These are phyloP conservation scores for Patella caerulea DNA, from an alignment of 2,888 invertebrate genomes.

Conservation along the genomic window DNA sequence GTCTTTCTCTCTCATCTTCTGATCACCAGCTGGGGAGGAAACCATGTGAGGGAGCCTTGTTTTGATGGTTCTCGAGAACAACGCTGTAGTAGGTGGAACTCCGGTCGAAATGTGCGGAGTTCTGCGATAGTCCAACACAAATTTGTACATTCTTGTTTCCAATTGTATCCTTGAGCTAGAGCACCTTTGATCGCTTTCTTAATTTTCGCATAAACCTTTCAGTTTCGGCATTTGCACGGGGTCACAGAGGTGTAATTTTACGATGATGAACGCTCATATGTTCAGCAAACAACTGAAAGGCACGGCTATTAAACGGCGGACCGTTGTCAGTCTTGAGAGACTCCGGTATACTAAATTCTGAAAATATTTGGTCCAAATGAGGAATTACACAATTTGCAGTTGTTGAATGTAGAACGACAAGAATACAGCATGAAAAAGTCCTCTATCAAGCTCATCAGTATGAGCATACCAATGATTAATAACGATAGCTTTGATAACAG, in stretches of 20 bases:
- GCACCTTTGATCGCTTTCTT: slow-evolving; percentile 15
- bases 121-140: slow-evolving; percentile 10
- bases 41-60: not conserved
- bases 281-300: not conserved
- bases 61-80: not conserved
- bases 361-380: slow-evolving; percentile 28
- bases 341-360: slow-evolving; percentile 23
- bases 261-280: slow-evolving; percentile 10
- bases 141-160: slow-evolving; percentile 7
- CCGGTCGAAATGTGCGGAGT: slow-evolving; percentile 13
- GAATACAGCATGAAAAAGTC: too few relatives aligned
- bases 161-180: slow-evolving; percentile 14
- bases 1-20: slow-evolving; percentile 8
- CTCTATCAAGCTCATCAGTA: too few relatives aligned
- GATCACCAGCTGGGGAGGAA: not conserved
- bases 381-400: slow-evolving; percentile 22
- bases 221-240: slow-evolving; percentile 11
- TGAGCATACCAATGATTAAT: slow-evolving; percentile 4
- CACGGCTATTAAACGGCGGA: slow-evolving; percentile 16
- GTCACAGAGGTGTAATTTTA: slow-evolving; percentile 12
- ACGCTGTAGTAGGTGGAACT: not conserved
- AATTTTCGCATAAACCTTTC: slow-evolving; percentile 17
- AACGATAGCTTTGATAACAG: slow-evolving; percentile 14
- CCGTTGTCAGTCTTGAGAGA: slow-evolving; percentile 26
- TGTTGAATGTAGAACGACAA: slow-evolving; percentile 24